Evolutionary conservation across 2,888 invertebrate genomes (phyloP).

Genomic region (Eristalis arbustorum): DNA sequence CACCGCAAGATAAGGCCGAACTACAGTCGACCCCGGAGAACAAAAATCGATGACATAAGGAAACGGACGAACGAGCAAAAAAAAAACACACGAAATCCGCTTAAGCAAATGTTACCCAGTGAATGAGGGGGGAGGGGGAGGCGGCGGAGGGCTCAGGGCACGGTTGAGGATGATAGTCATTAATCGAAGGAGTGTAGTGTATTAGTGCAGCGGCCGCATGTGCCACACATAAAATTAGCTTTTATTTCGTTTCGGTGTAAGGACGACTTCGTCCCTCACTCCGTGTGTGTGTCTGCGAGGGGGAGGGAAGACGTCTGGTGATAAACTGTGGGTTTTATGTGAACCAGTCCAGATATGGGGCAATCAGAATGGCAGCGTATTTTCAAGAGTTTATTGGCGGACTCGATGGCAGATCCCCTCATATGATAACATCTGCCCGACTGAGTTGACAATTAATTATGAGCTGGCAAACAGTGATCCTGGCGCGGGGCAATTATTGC

Average conservation of each 20-base stretch:
- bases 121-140: too few species aligned
- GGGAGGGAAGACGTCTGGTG: background rate
- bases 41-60: constrained; percentile 44
- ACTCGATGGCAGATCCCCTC: constrained; percentile 2
- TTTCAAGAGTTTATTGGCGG: constrained; percentile 32
- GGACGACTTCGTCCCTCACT: background rate
- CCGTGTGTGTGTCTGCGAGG: background rate
- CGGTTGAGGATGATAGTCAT: background rate
- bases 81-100: constrained; percentile 28
- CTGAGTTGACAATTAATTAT: constrained; percentile 41
- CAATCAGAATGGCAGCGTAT: constrained; percentile 16
- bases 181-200: constrained; percentile 12
- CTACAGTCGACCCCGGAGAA: background rate
- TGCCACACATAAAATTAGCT: constrained; percentile 53
- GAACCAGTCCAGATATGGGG: constrained; percentile 20
- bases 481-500: background rate
- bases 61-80: background rate
- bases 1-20: constrained; percentile 44
- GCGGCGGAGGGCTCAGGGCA: background rate
- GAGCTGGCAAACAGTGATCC: background rate
- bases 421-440: constrained; percentile 11
- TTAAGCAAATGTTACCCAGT: constrained; percentile 11
- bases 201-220: constrained; percentile 51
- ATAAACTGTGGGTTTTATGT: constrained; percentile 58
- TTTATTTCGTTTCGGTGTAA: background rate